Conservation (phyloP, 2,797 vertebrate species). For the Neosalanx taihuensis region DNA sequence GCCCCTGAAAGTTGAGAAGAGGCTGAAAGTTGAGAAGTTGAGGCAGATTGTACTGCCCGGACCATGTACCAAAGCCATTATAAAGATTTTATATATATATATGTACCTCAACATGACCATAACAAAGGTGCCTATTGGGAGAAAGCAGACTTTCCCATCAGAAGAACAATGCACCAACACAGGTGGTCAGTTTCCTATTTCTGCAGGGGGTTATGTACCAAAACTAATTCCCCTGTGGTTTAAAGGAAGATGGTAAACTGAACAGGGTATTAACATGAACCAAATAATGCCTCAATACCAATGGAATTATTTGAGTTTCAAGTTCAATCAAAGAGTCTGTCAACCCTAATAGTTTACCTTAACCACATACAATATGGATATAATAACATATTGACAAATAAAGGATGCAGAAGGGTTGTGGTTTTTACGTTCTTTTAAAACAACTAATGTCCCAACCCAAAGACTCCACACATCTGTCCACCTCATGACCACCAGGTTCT, state of each 20-base stretch:
- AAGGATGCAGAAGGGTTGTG: neutral
- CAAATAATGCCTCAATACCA: too few species aligned
- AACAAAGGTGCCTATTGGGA: conserved; percentile 62
- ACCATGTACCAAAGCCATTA: conserved; percentile 52
- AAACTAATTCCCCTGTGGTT: too few species aligned
- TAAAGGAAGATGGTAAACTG: too few species aligned
- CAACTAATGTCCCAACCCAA: too few species aligned
- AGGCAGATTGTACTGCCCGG: conserved; percentile 40
- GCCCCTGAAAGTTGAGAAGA: neutral
- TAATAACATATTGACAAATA: neutral
- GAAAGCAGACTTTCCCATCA: conserved; percentile 60
- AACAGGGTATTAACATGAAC: too few species aligned
- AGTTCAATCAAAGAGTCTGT: too few species aligned
- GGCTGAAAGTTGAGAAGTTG: neutral
- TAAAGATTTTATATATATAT: conserved; percentile 51
- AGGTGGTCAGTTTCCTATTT: conserved; percentile 5
- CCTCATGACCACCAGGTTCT: too few species aligned
- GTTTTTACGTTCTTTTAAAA: neutral
- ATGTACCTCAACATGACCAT: conserved; percentile 60
- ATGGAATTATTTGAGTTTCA: too few species aligned
- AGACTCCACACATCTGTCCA: too few species aligned
- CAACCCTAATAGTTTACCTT: too few species aligned
- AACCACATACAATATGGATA: too few species aligned
- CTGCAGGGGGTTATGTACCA: too few species aligned
- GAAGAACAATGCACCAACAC: conserved; percentile 63